phyloP scores from a whole-genome alignment of 2,888 invertebrate genomes.

The Muscina levida region DNA sequence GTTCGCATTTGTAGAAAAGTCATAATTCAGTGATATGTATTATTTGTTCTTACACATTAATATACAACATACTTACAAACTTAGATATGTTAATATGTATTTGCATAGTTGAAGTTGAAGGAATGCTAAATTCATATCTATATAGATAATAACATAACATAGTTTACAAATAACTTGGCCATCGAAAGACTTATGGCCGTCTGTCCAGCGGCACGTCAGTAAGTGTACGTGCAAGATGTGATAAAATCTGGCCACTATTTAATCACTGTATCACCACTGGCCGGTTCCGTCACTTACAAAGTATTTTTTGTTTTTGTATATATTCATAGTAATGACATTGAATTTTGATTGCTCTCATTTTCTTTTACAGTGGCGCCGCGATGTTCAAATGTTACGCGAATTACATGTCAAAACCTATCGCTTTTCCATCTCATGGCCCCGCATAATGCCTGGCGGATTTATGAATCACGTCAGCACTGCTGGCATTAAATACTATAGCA shows the following conservation, averaged over 20 bases:
- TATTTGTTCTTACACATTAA: slow-evolving; percentile 10
- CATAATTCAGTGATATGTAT: slow-evolving; percentile 25
- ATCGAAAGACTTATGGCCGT: background rate
- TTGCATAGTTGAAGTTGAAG: slow-evolving; percentile 16
- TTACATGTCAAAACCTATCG: slow-evolving; percentile 85
- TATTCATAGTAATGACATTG: background rate
- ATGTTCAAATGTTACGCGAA: slow-evolving; percentile 83
- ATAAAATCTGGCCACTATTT: no score
- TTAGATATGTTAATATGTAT: background rate
- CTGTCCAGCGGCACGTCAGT: no score
- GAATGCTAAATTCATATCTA: background rate
- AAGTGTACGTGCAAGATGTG: no score
- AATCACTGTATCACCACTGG: no score
- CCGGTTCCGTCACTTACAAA: no score
- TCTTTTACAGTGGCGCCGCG: slow-evolving; percentile 81
- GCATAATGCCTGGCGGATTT: slow-evolving; percentile 87
- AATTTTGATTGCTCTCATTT: slow-evolving; percentile 12
- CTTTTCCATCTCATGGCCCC: slow-evolving; percentile 88
- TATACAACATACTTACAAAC: slow-evolving; percentile 5
- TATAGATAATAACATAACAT: slow-evolving; percentile 19
- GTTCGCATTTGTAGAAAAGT: slow-evolving; percentile 53
- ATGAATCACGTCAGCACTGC: slow-evolving; percentile 84
- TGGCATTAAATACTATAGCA: slow-evolving; percentile 89
- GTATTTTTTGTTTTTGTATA: no score
- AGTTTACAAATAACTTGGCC: slow-evolving; percentile 7